Evolutionary conservation across 2,113 vertebrate genomes (phyloP).

Genomic region (Cisticola juncidis): DNA sequence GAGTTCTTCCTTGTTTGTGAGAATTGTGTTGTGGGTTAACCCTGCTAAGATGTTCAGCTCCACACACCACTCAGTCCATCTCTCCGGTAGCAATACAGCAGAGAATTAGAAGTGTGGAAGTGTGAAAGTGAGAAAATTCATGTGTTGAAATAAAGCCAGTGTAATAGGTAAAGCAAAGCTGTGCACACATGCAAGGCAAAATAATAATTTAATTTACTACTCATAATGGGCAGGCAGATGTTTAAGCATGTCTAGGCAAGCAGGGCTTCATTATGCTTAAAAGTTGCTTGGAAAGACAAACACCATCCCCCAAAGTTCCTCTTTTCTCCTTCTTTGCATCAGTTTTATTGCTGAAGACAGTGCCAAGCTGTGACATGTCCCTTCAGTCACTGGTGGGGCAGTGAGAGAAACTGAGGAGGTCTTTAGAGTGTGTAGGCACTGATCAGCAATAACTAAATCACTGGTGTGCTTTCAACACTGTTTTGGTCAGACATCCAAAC

Average conservation of each 20-base stretch:
- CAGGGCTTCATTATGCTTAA: background rate
- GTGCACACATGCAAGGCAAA: background rate
- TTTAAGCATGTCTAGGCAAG: background rate
- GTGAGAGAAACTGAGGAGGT: background rate
- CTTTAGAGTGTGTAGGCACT: background rate
- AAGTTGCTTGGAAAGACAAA: background rate
- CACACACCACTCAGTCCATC: rapidly evolving
- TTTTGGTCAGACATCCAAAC: background rate
- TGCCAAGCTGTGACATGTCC: background rate
- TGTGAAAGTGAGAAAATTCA: background rate
- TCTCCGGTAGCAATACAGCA: background rate
- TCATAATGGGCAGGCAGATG: background rate
- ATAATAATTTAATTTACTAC: background rate
- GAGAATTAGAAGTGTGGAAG: background rate
- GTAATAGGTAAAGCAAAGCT: background rate
- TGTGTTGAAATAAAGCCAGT: background rate
- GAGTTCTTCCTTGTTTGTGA: background rate
- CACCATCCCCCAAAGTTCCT: background rate
- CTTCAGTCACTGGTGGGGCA: background rate
- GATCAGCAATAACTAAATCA: background rate
- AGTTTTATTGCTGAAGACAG: background rate
- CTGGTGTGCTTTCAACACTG: background rate
- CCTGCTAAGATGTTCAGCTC: background rate
- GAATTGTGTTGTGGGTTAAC: background rate
- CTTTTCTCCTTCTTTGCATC: background rate